Percentiles rank a stretch among this genome's conserved stretches.
Evolutionary conservation across 2,113 vertebrate genomes (phyloP).

Genomic region (Theristicus caerulescens): DNA sequence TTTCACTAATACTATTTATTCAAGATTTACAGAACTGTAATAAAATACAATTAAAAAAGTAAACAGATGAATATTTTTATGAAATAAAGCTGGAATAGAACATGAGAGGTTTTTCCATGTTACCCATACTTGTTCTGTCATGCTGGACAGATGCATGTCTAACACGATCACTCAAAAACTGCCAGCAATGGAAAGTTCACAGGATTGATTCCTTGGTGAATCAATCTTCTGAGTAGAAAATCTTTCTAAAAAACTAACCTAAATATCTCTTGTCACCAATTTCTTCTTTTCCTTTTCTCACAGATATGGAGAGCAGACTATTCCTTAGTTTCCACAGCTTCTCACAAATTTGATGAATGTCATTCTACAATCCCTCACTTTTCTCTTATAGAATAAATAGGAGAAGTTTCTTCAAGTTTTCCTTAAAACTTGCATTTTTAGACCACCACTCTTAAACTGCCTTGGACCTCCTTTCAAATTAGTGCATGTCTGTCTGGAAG

Average conservation of each 20-base stretch:
- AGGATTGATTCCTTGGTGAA: neutral
- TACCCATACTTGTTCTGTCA: neutral
- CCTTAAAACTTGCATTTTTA: neutral
- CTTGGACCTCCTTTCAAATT: neutral
- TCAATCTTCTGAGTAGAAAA: neutral
- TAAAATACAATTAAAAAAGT: neutral
- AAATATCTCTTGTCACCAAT: neutral
- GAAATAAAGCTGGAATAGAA: neutral
- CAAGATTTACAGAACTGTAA: neutral
- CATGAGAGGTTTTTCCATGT: neutral
- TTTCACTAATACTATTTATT: neutral
- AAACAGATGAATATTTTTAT: neutral
- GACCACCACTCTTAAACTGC: neutral
- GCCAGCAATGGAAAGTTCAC: neutral
- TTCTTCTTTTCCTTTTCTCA: neutral
- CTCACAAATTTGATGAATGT: neutral
- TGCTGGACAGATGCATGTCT: neutral
- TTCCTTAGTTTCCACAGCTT: neutral
- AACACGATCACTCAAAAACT: neutral
- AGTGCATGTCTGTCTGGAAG: fast-evolving
- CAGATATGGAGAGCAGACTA: neutral
- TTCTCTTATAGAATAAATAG: neutral
- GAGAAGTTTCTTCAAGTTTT: neutral
- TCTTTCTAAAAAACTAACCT: neutral
- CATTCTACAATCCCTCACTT: neutral